Conservation (phyloP, 2,113 vertebrate species). For the Gambusia holbrooki region DNA sequence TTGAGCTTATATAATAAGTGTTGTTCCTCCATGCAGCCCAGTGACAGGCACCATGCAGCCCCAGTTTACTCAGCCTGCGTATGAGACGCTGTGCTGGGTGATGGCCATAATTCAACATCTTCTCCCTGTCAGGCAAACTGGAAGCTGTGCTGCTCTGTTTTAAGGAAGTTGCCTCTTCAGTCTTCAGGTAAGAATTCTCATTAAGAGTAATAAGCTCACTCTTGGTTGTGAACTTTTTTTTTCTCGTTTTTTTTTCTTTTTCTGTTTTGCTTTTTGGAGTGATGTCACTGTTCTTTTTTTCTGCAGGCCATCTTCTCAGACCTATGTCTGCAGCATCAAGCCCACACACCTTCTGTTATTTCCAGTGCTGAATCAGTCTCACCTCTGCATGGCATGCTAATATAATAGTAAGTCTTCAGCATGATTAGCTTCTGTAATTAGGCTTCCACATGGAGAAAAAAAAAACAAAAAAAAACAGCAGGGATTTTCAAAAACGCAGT, state of each 20-base stretch:
- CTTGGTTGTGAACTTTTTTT: conserved; percentile 56
- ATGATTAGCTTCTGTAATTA: conserved; percentile 74
- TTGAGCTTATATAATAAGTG: conserved; percentile 50
- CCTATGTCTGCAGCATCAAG: conserved; percentile 32
- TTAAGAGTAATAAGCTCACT: conserved; percentile 22
- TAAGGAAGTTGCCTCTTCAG: conserved; percentile 40
- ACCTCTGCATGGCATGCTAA: conserved; percentile 63
- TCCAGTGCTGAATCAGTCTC: conserved; percentile 55
- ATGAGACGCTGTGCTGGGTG: conserved; percentile 42
- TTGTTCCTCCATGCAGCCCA: conserved; percentile 58
- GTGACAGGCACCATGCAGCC: conserved; percentile 58
- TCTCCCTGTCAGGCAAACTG: conserved; percentile 52
- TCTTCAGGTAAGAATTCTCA: conserved; percentile 55
- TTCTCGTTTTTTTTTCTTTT: conserved; percentile 31
- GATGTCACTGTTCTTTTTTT: conserved; percentile 39
- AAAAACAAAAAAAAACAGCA: conserved; percentile 36
- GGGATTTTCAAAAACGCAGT: conserved; percentile 50
- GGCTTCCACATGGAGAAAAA: conserved; percentile 31
- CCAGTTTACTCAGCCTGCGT: conserved; percentile 44
- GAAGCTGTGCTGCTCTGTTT: conserved; percentile 36
- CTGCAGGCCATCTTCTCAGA: conserved; percentile 36
- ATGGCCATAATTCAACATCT: conserved; percentile 65
- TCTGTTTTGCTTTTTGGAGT: conserved; percentile 28
- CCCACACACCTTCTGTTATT: conserved; percentile 68
- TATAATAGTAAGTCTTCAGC: conserved; percentile 69